Conservation (phyloP, 2,888 invertebrate genomes). For the Cephalotes varians region DNA sequence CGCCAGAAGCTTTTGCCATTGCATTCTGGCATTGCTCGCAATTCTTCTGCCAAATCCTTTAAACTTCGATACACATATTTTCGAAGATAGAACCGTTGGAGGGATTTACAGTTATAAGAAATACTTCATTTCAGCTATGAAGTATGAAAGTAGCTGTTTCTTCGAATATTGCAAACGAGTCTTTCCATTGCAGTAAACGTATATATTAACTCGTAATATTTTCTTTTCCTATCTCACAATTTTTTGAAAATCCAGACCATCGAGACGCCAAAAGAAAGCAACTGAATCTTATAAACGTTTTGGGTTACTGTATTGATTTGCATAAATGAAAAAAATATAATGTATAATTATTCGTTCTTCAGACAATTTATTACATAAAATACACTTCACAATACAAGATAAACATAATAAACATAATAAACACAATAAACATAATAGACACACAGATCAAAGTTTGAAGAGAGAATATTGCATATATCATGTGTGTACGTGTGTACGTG, state of each 20-base stretch:
- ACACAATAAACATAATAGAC: constrained; percentile 12
- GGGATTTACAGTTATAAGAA: neutral
- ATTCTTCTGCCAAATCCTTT: constrained; percentile 31
- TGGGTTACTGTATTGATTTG: neutral
- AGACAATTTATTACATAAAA: constrained; percentile 12
- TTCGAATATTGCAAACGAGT: neutral
- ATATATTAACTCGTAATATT: neutral
- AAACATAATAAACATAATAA: constrained; percentile 10
- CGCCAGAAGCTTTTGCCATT: constrained; percentile 67
- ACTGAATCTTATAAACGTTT: neutral
- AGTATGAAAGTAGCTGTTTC: constrained; percentile 4
- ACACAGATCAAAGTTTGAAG: neutral
- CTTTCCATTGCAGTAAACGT: neutral
- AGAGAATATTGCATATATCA: neutral
- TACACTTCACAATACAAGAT: neutral
- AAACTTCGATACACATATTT: constrained; percentile 42
- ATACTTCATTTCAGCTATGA: neutral
- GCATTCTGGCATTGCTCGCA: constrained; percentile 51
- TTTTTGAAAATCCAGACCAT: neutral
- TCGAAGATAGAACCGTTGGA: neutral
- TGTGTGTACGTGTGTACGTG: neutral
- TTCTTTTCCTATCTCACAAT: neutral
- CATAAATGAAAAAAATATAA: neutral
- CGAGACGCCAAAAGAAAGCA: neutral
- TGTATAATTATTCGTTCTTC: neutral